These are phyloP conservation scores for Napeogenes sylphis DNA, from an alignment of 2,888 invertebrate species.

Conservation along the genomic window DNA sequence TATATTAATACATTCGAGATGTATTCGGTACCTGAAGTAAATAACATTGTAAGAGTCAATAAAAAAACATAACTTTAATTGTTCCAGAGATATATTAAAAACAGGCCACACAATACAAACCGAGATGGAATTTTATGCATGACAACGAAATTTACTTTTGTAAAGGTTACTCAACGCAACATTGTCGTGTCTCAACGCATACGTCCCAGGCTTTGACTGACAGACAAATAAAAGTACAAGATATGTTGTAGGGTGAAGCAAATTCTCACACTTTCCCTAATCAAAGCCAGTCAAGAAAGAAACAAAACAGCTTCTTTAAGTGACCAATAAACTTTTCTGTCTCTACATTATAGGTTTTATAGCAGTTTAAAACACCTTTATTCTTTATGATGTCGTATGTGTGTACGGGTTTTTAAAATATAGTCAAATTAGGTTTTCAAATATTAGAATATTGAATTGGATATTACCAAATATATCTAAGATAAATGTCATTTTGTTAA, in stretches of 20 bases:
- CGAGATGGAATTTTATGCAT: constrained; percentile 65
- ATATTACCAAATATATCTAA: neutral
- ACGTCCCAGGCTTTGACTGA: constrained; percentile 62
- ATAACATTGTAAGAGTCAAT: neutral
- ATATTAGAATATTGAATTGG: neutral
- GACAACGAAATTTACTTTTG: constrained; percentile 68
- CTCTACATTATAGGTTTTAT: constrained; percentile 12
- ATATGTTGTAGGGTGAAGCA: constrained; percentile 36
- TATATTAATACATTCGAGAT: no score
- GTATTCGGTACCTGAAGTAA: neutral
- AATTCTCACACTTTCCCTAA: constrained; percentile 60
- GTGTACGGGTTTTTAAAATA: no score
- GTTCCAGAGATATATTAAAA: constrained; percentile 1
- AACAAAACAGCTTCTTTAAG: constrained; percentile 30
- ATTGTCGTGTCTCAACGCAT: constrained; percentile 61
- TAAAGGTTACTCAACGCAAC: constrained; percentile 60
- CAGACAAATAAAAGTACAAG: constrained; percentile 72
- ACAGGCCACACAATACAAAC: constrained; percentile 39
- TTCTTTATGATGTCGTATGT: neutral
- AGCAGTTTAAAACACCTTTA: neutral
- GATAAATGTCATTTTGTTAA: no score
- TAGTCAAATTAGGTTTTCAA: no score
- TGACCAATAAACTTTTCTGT: constrained; percentile 27
- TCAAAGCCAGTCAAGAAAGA: constrained; percentile 39
- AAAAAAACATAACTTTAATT: constrained; percentile 1